Base-by-base conservation (phyloP, 2,797 vertebrate species). In the Helostoma temminkii region DNA sequence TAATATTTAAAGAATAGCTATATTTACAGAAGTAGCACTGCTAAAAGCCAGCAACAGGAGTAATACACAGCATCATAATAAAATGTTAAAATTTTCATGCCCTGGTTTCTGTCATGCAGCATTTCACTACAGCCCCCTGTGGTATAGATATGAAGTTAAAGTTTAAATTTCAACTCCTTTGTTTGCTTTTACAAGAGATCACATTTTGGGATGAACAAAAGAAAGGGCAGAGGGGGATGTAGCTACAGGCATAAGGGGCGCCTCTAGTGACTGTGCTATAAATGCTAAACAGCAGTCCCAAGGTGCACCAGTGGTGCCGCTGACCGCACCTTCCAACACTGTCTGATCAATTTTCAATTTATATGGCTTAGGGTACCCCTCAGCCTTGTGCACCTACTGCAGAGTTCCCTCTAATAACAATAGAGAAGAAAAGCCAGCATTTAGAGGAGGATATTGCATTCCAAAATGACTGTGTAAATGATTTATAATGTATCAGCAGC, bases 331-430 rank as follows among this genome's bases (percentile, higher is more conserved):
- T 84, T 74, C 86, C 77, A 78, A 80, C 80, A 74, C 83, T 65
- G 78, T 71, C 90, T 93, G 92, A 93, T 94, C 92, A 92, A 94
- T 94, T 94, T 93, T 93, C 93, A 92, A 92, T 94, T 93, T 93
- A 87, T 91, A 82, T 77, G 86, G 91, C 90, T 92, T 84, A 90
- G 74, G 76, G 70, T 88, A 74, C 83, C 75, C 68, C 84, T 83
- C 78, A 84, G 85, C 81, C 78, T 75, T 54, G 74, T 53, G 56
- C n/a, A 21, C 69, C 80, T 59, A 63, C 85, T 62, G 78, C 80
- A 50, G 81, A 45, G 66, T 76, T 88, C 22, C 25, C 78, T 90
- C 76, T 79, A 91, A 92, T 92, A 90, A 93, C 88, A 91, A 91
- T 81, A 69, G 80, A 82, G 82, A 88, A 89, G 83, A 90, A 92